Base-by-base conservation (phyloP, 2,113 vertebrate genomes). In the Siniperca chuatsi region DNA sequence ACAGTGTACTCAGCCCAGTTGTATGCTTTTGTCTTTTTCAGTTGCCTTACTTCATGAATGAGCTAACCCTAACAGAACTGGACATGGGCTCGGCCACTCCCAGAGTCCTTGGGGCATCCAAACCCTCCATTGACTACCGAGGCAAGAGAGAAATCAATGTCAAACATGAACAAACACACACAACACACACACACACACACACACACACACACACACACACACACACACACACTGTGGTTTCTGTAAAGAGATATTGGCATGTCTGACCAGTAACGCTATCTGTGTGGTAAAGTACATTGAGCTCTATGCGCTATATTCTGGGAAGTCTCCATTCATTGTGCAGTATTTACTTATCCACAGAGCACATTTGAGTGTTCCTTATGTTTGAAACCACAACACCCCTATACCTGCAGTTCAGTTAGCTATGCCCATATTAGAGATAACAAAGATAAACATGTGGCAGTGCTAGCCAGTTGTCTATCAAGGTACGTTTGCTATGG, bases 11-110 rank as follows among this genome's bases (percentile, higher is more conserved):
- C 18, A 77, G 11, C 21, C 58, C 18, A 67, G 5, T 55, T 79
- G 6, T 75, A 0, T 79, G 44, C 42, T 79, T 80, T 15, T 75
- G 20, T 91, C 12, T 83, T 64, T 92, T 86, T 44, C 85, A 99
- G 98, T 92, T 99, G 87, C 98, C 98, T 1, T 99, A 99, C 94
- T 99, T 99, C 92, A 99, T 99, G 98, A 99, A 99, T 77, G 98
- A 99, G 88, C 94, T 99, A 68, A 98, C 97, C 7, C 94, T 99
- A 82, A 99, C 97, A 9, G 98, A 99, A 88, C 96, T 99, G 83
- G 98, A 99, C 94, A 99, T 99, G 98, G 98, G 98, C 64, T 96
- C 97, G 75, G 96, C 96, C 84, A 96, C 98, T 92, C 98, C 98
- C 87, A 98, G 96, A 94, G 97, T 99, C 90, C 97, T 98, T 42